phyloP scores from a whole-genome alignment of 2,113 vertebrate genomes.

The Cacatua alba region DNA sequence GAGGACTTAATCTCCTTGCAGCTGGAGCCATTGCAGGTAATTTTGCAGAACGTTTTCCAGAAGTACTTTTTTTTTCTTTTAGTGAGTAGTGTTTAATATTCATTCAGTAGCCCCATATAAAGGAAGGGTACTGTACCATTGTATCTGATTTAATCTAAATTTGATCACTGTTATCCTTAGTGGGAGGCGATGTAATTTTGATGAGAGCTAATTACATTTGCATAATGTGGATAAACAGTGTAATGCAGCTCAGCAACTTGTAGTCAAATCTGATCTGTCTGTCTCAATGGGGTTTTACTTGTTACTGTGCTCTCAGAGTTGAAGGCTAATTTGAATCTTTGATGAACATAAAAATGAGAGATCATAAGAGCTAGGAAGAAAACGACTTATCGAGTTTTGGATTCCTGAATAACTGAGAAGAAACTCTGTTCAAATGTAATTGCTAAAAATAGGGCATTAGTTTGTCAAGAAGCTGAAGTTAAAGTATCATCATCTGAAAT shows the following conservation, averaged over 20 bases:
- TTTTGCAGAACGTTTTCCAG: slow-evolving; percentile 40
- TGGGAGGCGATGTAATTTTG: slow-evolving; percentile 79
- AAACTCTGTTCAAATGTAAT: slow-evolving; percentile 26
- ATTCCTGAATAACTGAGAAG: background rate
- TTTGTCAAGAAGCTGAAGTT: background rate
- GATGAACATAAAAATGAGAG: slow-evolving; percentile 58
- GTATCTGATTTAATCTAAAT: slow-evolving; percentile 78
- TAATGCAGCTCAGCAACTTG: slow-evolving; percentile 82
- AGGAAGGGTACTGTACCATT: slow-evolving; percentile 74
- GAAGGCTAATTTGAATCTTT: slow-evolving; percentile 67
- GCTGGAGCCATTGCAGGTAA: slow-evolving; percentile 97
- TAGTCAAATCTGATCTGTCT: slow-evolving; percentile 81
- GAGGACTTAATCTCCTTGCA: slow-evolving; percentile 90
- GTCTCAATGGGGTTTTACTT: slow-evolving; percentile 77
- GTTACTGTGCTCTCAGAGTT: slow-evolving; percentile 65
- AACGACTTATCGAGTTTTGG: background rate
- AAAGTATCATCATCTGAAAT: background rate
- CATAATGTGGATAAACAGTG: slow-evolving; percentile 88
- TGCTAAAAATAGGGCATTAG: background rate
- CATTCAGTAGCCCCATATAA: slow-evolving; percentile 56
- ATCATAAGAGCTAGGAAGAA: slow-evolving; percentile 34
- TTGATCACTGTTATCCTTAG: slow-evolving; percentile 76
- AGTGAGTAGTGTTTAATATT: slow-evolving; percentile 66
- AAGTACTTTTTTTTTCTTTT: background rate
- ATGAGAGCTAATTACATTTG: slow-evolving; percentile 87